Conservation (phyloP, 2,888 invertebrate species). For the Ochropleura leucogaster region DNA sequence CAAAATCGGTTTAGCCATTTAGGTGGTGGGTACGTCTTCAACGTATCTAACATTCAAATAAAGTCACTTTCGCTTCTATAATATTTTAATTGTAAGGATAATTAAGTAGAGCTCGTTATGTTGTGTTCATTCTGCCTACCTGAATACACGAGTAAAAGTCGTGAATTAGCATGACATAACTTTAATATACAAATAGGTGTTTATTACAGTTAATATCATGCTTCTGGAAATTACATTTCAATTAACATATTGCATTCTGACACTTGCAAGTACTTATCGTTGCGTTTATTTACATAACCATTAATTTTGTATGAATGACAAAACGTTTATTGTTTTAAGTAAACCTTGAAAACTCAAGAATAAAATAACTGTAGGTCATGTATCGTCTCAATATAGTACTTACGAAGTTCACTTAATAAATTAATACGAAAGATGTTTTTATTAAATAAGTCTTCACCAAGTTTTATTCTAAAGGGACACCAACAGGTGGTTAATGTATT, state of each 20-base stretch:
- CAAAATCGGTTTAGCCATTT: no score
- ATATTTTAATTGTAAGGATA: background rate
- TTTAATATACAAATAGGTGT: background rate
- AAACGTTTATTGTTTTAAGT: slow-evolving; percentile 25
- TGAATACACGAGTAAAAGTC: background rate
- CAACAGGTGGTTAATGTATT: slow-evolving; percentile 59
- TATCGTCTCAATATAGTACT: slow-evolving; percentile 13
- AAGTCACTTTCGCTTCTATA: no score
- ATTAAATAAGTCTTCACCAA: slow-evolving; percentile 38
- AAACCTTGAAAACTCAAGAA: slow-evolving; percentile 5
- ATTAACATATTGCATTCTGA: slow-evolving; percentile 28
- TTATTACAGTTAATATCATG: background rate
- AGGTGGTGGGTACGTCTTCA: no score
- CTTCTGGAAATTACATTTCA: slow-evolving; percentile 33
- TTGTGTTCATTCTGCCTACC: background rate
- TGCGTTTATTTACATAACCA: slow-evolving; percentile 27
- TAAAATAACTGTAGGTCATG: slow-evolving; percentile 9
- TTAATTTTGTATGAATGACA: slow-evolving; percentile 22
- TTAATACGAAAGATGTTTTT: slow-evolving; percentile 33
- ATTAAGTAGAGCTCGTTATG: background rate
- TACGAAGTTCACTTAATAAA: slow-evolving; percentile 17
- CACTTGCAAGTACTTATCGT: slow-evolving; percentile 13
- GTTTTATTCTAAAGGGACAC: slow-evolving; percentile 28
- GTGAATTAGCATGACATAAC: background rate
- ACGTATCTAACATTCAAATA: no score